These are phyloP conservation scores for Hippocampus comes DNA, from an alignment of 2,113 vertebrate genomes.

Conservation along the genomic window DNA sequence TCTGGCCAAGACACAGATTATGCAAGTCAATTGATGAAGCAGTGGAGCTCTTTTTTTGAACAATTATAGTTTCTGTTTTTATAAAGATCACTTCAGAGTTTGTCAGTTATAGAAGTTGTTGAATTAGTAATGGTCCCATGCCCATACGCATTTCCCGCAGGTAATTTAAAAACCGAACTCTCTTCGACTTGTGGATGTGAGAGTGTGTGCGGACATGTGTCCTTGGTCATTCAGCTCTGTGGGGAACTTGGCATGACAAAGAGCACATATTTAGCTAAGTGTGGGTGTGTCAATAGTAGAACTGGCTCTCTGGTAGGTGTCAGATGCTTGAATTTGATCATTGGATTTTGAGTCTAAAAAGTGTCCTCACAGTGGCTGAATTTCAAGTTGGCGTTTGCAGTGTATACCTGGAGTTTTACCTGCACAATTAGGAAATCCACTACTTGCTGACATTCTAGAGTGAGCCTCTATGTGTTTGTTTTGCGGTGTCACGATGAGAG, in stretches of 20 bases:
- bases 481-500: constrained; percentile 49
- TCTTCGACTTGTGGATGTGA: constrained; percentile 6
- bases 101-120: constrained; percentile 34
- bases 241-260: not conserved
- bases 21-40: constrained; percentile 11
- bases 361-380: not conserved
- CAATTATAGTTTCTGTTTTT: constrained; percentile 16
- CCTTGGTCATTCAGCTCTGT: not conserved
- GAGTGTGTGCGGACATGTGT: not conserved
- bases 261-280: constrained; percentile 1
- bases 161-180: constrained; percentile 28
- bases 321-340: not conserved
- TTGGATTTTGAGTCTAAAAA: not conserved
- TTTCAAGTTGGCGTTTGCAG: not conserved
- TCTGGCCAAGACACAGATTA: constrained; percentile 28
- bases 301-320: not conserved
- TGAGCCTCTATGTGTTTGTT: constrained; percentile 50
- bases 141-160: constrained; percentile 34
- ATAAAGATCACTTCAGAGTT: constrained; percentile 27
- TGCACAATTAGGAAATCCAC: constrained; percentile 46
- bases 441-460: constrained; percentile 31
- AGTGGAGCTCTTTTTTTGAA: constrained; percentile 10
- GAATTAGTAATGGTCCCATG: constrained; percentile 31
- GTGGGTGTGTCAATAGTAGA: constrained; percentile 1
- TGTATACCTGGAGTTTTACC: constrained; percentile 32